Conservation (phyloP, 2,797 vertebrate species). For the Euthynnus affinis region DNA sequence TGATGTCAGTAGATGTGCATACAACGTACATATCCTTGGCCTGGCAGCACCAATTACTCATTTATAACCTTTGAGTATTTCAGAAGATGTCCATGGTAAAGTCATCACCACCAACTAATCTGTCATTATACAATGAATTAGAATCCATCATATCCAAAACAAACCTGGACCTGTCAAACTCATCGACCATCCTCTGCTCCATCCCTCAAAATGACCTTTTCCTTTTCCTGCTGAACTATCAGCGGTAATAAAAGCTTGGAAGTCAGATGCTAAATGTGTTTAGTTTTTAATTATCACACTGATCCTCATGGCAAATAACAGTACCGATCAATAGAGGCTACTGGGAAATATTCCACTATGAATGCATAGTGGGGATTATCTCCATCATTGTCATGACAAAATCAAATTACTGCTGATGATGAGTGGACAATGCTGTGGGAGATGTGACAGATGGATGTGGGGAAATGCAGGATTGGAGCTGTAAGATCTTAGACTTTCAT, state of each 20-base stretch:
- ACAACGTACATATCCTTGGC: background rate
- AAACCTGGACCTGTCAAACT: constrained; percentile 74
- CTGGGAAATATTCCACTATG: constrained; percentile 84
- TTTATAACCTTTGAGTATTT: constrained; percentile 55
- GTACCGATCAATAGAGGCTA: constrained; percentile 85
- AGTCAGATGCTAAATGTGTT: constrained; percentile 84
- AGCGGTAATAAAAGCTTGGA: constrained; percentile 81
- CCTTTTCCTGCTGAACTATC: constrained; percentile 77
- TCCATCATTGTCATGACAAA: constrained; percentile 77
- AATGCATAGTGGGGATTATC: constrained; percentile 82
- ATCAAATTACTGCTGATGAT: constrained; percentile 80
- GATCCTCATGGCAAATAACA: constrained; percentile 88
- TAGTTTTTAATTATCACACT: constrained; percentile 87
- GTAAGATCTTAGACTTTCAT: constrained; percentile 39
- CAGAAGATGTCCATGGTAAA: constrained; percentile 45
- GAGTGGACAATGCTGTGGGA: constrained; percentile 58
- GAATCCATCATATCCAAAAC: constrained; percentile 77
- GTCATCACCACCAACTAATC: constrained; percentile 66
- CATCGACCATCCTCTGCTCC: constrained; percentile 40
- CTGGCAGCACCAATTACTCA: constrained; percentile 27
- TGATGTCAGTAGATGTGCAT: background rate
- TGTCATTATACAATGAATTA: constrained; percentile 67
- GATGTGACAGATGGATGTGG: constrained; percentile 50
- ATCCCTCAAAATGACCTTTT: constrained; percentile 82
- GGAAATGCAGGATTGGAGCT: constrained; percentile 36